A percentile compares a stretch with the other conserved stretches of the same genome.
These are phyloP conservation scores for Thripadectes ignobilis DNA, from an alignment of 2,797 vertebrate genomes.

Conservation along the genomic window DNA sequence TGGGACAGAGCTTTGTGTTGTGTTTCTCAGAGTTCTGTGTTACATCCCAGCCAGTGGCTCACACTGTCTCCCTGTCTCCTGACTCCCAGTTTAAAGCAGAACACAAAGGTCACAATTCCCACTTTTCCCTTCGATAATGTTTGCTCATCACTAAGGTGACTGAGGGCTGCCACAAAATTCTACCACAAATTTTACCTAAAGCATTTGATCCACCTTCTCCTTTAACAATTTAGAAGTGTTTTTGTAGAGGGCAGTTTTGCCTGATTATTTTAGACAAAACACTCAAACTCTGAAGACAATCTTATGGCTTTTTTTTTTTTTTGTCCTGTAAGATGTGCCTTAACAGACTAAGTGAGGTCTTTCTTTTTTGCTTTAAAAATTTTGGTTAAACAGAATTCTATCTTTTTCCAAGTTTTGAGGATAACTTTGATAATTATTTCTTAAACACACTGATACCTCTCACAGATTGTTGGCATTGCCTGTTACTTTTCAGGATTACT, in stretches of 20 bases:
- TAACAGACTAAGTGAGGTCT: background rate
- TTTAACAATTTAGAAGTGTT: background rate
- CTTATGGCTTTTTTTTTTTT: background rate
- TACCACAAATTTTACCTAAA: background rate
- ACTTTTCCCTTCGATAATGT: background rate
- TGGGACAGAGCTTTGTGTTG: too few relatives aligned
- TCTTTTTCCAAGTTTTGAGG: background rate
- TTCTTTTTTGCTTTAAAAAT: background rate
- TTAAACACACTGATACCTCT: background rate
- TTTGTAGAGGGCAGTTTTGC: background rate
- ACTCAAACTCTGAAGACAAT: background rate
- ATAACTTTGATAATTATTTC: background rate
- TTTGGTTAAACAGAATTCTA: background rate
- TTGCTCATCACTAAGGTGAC: background rate
- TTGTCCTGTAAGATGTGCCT: background rate
- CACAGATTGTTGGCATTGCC: rapidly evolving
- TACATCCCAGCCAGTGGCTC: rapidly evolving
- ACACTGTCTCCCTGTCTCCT: background rate
- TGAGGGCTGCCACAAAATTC: background rate
- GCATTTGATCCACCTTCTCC: background rate
- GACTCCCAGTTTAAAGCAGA: rapidly evolving
- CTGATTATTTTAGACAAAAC: background rate
- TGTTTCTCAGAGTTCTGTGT: background rate
- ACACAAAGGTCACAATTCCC: background rate
- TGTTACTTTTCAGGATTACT: background rate